These are phyloP conservation scores for Machaerirhynchus nigripectus DNA, from an alignment of 2,113 vertebrate species.

Conservation along the genomic window DNA sequence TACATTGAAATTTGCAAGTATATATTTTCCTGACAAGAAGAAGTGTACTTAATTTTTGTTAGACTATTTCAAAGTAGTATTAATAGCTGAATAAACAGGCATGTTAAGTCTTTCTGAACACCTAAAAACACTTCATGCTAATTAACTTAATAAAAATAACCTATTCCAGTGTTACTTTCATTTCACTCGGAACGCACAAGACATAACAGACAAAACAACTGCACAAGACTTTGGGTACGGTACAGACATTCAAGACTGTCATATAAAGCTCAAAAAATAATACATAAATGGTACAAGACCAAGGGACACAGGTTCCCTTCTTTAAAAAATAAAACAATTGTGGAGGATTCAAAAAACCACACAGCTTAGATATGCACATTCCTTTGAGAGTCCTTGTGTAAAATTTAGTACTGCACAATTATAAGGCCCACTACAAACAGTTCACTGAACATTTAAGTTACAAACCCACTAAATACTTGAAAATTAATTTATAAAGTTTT, in stretches of 20 bases:
- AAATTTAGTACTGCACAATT: neutral
- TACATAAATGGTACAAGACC: neutral
- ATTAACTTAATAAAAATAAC: neutral
- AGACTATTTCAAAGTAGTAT: neutral
- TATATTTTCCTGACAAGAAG: neutral
- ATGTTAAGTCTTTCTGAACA: neutral
- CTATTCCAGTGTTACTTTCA: neutral
- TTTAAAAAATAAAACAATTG: accelerated
- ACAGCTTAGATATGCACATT: neutral
- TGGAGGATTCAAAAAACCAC: neutral
- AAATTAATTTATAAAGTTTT: neutral
- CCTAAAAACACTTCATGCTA: neutral
- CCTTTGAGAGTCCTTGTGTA: neutral
- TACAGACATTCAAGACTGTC: neutral
- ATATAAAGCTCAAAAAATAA: neutral
- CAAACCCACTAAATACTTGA: neutral
- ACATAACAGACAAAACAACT: neutral
- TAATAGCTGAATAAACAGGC: neutral
- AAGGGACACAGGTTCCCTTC: neutral
- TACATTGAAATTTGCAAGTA: neutral
- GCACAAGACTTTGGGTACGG: neutral
- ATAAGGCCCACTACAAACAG: neutral
- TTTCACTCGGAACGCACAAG: neutral
- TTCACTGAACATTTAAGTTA: neutral
- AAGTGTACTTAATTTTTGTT: neutral